These are phyloP conservation scores for Actenoides hombroni DNA, from an alignment of 2,113 vertebrate species.

Conservation along the genomic window DNA sequence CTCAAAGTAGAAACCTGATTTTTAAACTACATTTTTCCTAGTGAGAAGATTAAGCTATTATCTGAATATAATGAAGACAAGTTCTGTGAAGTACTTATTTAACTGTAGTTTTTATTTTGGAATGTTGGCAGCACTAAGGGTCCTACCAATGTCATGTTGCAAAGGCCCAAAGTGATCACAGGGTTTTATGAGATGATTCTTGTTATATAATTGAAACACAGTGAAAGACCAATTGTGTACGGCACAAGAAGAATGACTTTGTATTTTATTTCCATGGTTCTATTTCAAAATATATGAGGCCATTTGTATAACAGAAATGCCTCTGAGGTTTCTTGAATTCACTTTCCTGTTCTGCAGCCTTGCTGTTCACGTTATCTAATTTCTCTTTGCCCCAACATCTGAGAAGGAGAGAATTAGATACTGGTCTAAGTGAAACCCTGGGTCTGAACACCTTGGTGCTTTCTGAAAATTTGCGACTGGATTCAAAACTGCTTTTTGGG, in stretches of 20 bases:
- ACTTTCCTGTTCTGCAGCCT: neutral
- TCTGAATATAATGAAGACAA: neutral
- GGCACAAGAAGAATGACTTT: neutral
- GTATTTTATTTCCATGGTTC: conserved; percentile 12
- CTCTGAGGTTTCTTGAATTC: neutral
- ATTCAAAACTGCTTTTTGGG: neutral
- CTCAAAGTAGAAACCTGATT: neutral
- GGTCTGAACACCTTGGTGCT: neutral
- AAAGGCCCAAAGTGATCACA: neutral
- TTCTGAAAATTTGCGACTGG: neutral
- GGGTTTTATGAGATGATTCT: neutral
- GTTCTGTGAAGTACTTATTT: neutral
- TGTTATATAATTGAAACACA: neutral
- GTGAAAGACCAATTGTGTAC: neutral
- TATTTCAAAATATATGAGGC: neutral
- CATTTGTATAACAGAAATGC: neutral
- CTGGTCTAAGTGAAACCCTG: neutral
- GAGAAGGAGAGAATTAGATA: neutral
- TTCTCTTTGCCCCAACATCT: neutral
- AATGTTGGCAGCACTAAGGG: neutral
- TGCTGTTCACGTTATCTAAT: fast-evolving
- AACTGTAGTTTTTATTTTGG: neutral
- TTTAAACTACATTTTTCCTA: neutral
- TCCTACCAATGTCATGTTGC: neutral
- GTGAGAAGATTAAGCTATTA: neutral